Base-by-base conservation (phyloP, 2,113 vertebrate species). In the Cyphomyrus plagiostoma region DNA sequence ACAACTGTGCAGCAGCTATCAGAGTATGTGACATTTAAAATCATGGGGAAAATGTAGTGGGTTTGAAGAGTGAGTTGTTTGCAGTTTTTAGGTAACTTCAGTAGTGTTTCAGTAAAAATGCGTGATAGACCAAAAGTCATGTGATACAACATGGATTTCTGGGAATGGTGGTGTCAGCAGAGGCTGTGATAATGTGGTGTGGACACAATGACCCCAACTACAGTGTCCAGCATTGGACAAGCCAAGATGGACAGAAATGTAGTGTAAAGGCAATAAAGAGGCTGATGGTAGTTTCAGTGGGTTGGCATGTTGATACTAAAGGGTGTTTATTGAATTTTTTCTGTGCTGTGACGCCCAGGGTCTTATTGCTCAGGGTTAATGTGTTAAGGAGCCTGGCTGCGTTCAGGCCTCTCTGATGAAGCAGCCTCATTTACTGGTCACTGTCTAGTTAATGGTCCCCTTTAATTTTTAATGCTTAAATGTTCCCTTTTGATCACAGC, bases 381-480 rank as follows among this genome's bases (percentile, higher is more conserved):
- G n/a, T 30, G 26, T 26, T 70, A 70, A 70, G 62, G 62, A 70
- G 3, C 10, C 62, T 70, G n/a, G 3, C 62, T 11, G n/a, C 0
- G 10, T 30, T 11, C n/a, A 70, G 62, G 26, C 11, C 2, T 66
- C n/a, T 66, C 2, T 10, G 0, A 66, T 66, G 58, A 66, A 13
- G 9, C n/a, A 66, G 58, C 3, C n/a, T 70, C 10, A 70, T 70
- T 70, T 26, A 30, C 62, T 70, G 62, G 62, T 30, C 10, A 30
- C 62, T 70, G 62, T 70, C 26, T 96, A 96, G 97, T 97, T 97
- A 97, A 93, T 93, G 92, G 92, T 91, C 52, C 94, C 92, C 96
- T 97, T 98, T 96, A 97, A 98, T 97, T 94, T 97, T 97, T 98
- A 97, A 98, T 98, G 95, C 94, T 95, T 95, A 95, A 97, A 95